Conservation (phyloP, 2,113 vertebrate species). For the Trematocara variabile region DNA sequence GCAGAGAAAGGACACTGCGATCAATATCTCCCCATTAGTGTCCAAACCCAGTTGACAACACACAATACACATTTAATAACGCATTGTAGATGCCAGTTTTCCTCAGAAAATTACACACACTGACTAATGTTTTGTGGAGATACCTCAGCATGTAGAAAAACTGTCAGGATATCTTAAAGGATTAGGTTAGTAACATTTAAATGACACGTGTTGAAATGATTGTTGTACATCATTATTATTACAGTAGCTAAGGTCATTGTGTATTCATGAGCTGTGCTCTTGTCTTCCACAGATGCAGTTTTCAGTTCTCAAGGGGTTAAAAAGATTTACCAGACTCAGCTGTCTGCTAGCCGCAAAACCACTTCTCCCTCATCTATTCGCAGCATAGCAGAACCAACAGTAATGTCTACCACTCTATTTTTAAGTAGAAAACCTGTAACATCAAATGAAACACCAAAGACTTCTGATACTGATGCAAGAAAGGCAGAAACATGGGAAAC, state of each 20-base stretch:
- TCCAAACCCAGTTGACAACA: slow-evolving; percentile 17
- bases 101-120: not conserved
- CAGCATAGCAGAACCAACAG: not conserved
- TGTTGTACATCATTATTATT: not conserved
- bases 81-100: not conserved
- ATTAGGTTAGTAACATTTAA: not conserved
- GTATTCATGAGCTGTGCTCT: slow-evolving; percentile 25
- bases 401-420: not conserved
- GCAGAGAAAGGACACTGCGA: slow-evolving; percentile 49
- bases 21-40: slow-evolving; percentile 75
- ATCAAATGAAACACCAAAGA: not conserved
- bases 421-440: not conserved
- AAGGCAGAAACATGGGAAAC: not conserved
- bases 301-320: slow-evolving; percentile 35
- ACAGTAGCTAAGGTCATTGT: slow-evolving; percentile 3
- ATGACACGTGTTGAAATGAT: not conserved
- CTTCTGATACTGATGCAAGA: not conserved
- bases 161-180: not conserved
- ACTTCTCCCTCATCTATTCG: not conserved
- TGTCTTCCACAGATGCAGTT: slow-evolving; percentile 55
- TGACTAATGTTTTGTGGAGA: not conserved
- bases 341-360: slow-evolving; percentile 4
- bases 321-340: slow-evolving; percentile 34
- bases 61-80: slow-evolving; percentile 25
- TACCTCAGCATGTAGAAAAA: not conserved